phyloP scores from a whole-genome alignment of 2,797 vertebrate genomes.

The Apogon hyalosoma region DNA sequence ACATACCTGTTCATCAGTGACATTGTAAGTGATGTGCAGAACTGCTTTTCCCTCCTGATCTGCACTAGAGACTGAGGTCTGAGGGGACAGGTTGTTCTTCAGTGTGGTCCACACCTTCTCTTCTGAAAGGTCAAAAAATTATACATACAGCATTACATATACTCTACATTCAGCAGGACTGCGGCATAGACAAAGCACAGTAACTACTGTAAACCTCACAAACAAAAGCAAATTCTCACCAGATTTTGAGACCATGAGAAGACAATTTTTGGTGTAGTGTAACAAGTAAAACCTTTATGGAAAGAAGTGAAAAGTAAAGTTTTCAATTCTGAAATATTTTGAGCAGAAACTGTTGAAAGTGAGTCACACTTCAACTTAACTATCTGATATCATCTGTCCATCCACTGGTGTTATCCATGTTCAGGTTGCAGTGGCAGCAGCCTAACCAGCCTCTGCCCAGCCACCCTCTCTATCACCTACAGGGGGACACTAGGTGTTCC shows the following conservation, averaged over 20 bases:
- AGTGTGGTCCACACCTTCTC: conserved; percentile 94
- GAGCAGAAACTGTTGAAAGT: no score
- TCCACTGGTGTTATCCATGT: no score
- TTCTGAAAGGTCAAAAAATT: conserved; percentile 77
- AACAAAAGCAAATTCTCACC: background rate
- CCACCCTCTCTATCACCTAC: no score
- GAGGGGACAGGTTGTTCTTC: conserved; percentile 89
- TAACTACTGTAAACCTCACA: background rate
- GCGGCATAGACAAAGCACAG: background rate
- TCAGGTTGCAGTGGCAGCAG: no score
- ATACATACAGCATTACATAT: background rate
- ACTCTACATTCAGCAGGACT: background rate
- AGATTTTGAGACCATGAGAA: conserved; percentile 5
- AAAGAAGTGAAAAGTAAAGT: background rate
- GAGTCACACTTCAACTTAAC: no score
- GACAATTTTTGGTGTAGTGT: background rate
- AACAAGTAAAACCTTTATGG: background rate
- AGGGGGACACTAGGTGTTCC: no score
- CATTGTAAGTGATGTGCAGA: conserved; percentile 90
- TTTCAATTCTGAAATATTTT: no score
- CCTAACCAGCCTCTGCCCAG: no score
- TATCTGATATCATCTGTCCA: no score
- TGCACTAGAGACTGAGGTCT: conserved; percentile 82
- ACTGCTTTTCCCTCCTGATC: conserved; percentile 82
- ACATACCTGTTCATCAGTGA: conserved; percentile 84